These are phyloP conservation scores for Coturnix japonica DNA, from an alignment of 2,113 vertebrate species.

Conservation along the genomic window DNA sequence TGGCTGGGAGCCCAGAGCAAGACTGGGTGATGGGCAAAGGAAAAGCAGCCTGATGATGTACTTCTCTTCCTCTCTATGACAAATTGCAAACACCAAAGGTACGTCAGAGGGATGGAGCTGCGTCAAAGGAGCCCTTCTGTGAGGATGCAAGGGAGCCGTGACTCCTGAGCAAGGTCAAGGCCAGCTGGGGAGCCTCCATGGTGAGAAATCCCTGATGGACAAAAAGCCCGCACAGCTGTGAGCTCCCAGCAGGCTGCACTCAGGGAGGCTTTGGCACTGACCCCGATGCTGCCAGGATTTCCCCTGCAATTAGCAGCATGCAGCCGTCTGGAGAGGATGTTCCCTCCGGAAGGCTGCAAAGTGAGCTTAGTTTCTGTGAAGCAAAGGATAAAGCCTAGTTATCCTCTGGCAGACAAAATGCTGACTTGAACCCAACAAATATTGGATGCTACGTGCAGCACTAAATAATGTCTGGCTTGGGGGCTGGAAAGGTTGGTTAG, in stretches of 20 bases:
- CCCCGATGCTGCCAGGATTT: conserved; percentile 67
- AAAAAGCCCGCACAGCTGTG: conserved; percentile 65
- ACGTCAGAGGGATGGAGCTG: background rate
- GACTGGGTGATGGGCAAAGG: background rate
- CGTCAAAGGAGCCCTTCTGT: background rate
- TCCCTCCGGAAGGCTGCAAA: conserved; percentile 62
- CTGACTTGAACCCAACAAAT: background rate
- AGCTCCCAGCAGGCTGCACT: conserved; percentile 46
- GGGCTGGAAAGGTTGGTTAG: background rate
- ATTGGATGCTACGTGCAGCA: accelerated
- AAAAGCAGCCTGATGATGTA: conserved; percentile 20
- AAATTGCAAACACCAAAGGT: background rate
- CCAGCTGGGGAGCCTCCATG: background rate
- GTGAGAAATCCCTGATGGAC: conserved; percentile 27
- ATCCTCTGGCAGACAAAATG: background rate
- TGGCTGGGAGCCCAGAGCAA: background rate
- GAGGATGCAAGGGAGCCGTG: background rate
- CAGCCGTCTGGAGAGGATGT: conserved; percentile 61
- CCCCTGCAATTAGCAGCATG: conserved; percentile 65
- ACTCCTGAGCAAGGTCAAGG: conserved; percentile 46
- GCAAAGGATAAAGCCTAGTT: conserved; percentile 32
- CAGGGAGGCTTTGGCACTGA: conserved; percentile 48
- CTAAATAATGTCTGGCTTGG: background rate
- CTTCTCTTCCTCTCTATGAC: conserved; percentile 24
- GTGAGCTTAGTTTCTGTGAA: background rate